These are phyloP conservation scores for Chrysochloris asiatica DNA, from an alignment of 2,113 vertebrate genomes.

Conservation along the genomic window DNA sequence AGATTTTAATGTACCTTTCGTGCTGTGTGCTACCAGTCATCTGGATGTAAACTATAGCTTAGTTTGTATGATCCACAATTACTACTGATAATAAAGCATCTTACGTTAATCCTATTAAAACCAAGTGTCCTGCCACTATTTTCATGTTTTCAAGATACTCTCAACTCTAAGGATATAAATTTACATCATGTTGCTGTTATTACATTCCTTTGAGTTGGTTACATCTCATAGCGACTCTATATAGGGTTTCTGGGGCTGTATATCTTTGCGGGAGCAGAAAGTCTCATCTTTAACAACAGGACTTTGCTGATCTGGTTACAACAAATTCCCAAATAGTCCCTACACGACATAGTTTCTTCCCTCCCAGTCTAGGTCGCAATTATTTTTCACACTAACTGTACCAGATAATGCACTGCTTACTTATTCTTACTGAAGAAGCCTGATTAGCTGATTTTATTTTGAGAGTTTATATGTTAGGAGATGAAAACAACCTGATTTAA, in stretches of 20 bases:
- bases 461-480: background rate
- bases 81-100: background rate
- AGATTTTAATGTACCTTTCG: background rate
- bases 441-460: slow-evolving; percentile 36
- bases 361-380: background rate
- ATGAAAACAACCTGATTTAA: slow-evolving; percentile 26
- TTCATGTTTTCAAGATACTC: slow-evolving; percentile 14
- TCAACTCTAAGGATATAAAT: no score
- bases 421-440: background rate
- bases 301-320: background rate
- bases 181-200: no score
- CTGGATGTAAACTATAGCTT: background rate
- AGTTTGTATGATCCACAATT: background rate
- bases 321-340: background rate
- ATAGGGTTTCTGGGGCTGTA: no score
- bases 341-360: background rate
- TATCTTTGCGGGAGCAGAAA: no score
- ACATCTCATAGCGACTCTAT: no score
- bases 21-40: background rate
- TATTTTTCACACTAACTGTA: slow-evolving; percentile 16
- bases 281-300: background rate
- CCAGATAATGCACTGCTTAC: background rate
- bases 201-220: no score
- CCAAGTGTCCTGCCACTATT: slow-evolving; percentile 11
- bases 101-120: slow-evolving; percentile 20